phyloP scores from a whole-genome alignment of 1,140 invertebrate species.

The Leptopilina boulardi region DNA sequence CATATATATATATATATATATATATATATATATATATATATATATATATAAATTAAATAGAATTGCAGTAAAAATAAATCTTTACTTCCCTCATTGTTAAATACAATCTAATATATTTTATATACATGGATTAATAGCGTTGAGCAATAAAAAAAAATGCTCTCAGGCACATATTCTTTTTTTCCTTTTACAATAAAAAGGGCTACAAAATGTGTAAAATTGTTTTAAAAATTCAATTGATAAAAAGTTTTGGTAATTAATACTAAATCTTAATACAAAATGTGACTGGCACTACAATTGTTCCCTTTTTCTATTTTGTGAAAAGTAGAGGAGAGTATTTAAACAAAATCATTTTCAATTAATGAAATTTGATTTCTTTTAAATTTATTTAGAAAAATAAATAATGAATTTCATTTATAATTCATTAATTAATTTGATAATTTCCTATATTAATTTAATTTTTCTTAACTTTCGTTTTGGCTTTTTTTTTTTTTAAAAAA shows the following conservation, averaged over 20 bases:
- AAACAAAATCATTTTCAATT: no score
- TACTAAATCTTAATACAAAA: constrained; percentile 34
- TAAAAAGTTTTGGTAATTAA: neutral
- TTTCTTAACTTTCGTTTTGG: no score
- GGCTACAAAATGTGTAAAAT: constrained; percentile 54
- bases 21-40: no score
- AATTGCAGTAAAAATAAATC: neutral
- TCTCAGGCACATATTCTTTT: constrained; percentile 51
- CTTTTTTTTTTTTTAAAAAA: no score
- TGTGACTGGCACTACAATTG: constrained; percentile 19
- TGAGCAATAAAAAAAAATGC: constrained; percentile 51
- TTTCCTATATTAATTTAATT: no score
- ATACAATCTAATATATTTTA: constrained; percentile 35
- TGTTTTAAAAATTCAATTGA: constrained; percentile 43
- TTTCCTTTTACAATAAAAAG: constrained; percentile 40
- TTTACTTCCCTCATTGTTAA: neutral
- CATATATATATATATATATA: no score
- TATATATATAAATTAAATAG: constrained; percentile 2
- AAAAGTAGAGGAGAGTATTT: constrained; percentile 2
- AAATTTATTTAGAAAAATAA: constrained; percentile 17
- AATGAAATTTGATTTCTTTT: constrained; percentile 34
- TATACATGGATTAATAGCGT: constrained; percentile 47
- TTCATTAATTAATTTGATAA: no score
- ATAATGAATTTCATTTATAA: no score
- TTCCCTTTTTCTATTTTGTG: neutral